Conservation (phyloP, 2,888 invertebrate species). For the Sarcophaga rosellei region DNA sequence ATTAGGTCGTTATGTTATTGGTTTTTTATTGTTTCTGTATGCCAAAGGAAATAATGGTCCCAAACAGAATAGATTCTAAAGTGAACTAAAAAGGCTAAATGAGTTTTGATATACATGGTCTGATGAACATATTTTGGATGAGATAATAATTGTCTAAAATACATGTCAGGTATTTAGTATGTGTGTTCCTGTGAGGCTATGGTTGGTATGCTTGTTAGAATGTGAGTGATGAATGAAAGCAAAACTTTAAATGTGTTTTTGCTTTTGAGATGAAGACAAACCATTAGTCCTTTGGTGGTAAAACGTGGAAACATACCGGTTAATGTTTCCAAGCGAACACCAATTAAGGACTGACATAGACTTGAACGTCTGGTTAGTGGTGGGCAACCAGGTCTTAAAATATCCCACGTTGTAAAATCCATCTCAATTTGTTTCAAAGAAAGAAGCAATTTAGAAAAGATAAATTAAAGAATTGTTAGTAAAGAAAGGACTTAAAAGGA, state of each 20-base stretch:
- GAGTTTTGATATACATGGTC: too few relatives aligned
- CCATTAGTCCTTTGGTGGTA: conserved; percentile 47
- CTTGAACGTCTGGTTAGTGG: conserved; percentile 46
- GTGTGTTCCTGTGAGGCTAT: too few relatives aligned
- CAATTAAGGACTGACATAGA: conserved; percentile 51
- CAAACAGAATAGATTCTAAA: too few relatives aligned
- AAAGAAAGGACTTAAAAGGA: too few relatives aligned
- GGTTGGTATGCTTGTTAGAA: too few relatives aligned
- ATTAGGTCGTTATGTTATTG: too few relatives aligned
- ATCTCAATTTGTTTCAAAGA: conserved; percentile 40
- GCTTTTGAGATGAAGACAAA: conserved; percentile 21
- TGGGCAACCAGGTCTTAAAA: conserved; percentile 60
- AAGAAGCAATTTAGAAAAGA: conserved; percentile 1
- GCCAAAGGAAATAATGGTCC: too few relatives aligned
- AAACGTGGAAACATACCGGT: conserved; percentile 49
- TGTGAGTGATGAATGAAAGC: background rate
- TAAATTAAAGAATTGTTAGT: background rate
- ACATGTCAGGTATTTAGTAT: too few relatives aligned
- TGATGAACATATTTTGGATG: too few relatives aligned
- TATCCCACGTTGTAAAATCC: conserved; percentile 67
- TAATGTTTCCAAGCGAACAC: conserved; percentile 50
- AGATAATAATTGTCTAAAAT: too few relatives aligned
- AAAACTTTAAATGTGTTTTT: background rate
- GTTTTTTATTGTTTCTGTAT: too few relatives aligned
- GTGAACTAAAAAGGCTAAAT: too few relatives aligned